Base-by-base conservation (phyloP, 2,888 invertebrate genomes). In the Opisthograptis luteolata region DNA sequence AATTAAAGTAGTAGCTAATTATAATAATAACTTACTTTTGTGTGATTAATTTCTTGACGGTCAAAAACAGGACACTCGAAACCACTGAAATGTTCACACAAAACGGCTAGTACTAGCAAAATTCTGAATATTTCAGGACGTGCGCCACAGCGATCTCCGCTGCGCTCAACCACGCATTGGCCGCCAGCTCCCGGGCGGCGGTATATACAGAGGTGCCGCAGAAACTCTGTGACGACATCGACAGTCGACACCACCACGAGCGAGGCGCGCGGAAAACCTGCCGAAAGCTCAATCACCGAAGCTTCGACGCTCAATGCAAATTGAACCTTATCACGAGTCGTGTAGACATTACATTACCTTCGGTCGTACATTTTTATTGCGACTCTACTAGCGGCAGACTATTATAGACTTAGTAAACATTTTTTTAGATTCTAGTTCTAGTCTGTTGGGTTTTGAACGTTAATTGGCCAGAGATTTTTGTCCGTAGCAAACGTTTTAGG, bases 161-260 rank as follows among this genome's bases (percentile, higher is more conserved):
- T 72, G 74, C 76, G 81, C 75, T 80, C 76, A 35, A 73, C 71
- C 77, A 76, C 80, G 75, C 60, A 76, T 76, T 83, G 80, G 68
- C 66, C 52, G 53, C 53, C 56, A 32, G 50, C 39, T 43, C 51
- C 50, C 55, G 46, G 47, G 39, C 10, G 41, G 52, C 50, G 45
- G 64, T 75, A 64, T 77, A 73, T 74, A n/a, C n/a, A 76, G 61
- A 65, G 59, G 58, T 56, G 28, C 39, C 46, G 50, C 45, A 41
- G 58, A 59, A 59, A 62, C 56, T 51, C 54, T 47, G 40, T 64
- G 68, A 62, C 67, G 68, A 63, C 51, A 63, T 35, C 37, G 49
- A 55, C 12, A 62, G n/a, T n/a, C 59, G 52, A 24, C 50, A 62
- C 32, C 35, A 48, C 2, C 7, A 12, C 7, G 20, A 36, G 12